Base-by-base conservation (phyloP, 1,140 invertebrate genomes). In the Leguminivora glycinivorella region DNA sequence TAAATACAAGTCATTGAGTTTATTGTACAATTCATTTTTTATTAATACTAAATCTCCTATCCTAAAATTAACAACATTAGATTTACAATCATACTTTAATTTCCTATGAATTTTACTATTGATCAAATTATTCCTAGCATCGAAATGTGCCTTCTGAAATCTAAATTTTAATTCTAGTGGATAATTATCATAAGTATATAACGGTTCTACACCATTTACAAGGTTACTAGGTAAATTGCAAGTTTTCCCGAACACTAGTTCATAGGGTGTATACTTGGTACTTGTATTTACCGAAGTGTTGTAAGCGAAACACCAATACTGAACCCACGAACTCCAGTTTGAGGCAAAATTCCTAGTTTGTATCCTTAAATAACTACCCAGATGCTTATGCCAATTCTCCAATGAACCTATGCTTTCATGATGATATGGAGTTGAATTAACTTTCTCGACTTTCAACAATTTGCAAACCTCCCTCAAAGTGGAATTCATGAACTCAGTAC, bases 151-250 rank as follows among this genome's bases (percentile, higher is more conserved):
- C 25, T 19, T 24, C 47, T 68, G 40, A 10, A 68, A 25, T 25
- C 40, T 24, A 68, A 24, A 68, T 25, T 47, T 68, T 31, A 40
- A 31, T 43, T 68, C 67, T 68, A 40, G 47, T 43, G 34, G 7
- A 25, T 68, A 68, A 25, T 68, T 26, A 12, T 47, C 22, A 6
- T 17, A 17, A 24, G 24, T 34, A 47, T 68, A 68, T 25, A 68
- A 34, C 24, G 67, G 67, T 43, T 68, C 67, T 43, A 68, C 40
- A 17, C 5, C 6, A 14, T 40, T 25, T 22, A 14, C 56, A 17
- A 69, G 3, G 14, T 38, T 69, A 58, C 52, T 58, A 14, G 68
- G 68, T 56, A 69, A 7, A 14, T 69, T 40, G 38, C 68, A 56
- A 25, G 12, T 7, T 6, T 38, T 56, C 6, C 68, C 47, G 38